These are phyloP conservation scores for Coremacera marginata DNA, from an alignment of 2,888 invertebrate species.

Conservation along the genomic window DNA sequence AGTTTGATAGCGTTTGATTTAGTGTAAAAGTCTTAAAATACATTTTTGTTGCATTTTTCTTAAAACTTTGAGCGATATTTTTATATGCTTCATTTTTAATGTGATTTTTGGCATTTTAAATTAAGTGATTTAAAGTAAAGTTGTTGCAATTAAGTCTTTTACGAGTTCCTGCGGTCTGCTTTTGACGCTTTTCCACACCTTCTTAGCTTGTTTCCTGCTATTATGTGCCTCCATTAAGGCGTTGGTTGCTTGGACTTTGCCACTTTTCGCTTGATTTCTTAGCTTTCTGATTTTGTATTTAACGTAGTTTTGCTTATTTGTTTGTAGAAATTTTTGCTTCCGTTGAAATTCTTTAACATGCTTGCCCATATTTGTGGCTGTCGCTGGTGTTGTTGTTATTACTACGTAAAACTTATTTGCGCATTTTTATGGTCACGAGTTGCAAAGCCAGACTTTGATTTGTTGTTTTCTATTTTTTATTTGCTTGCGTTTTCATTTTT, in stretches of 20 bases:
- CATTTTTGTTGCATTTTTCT: too few relatives aligned
- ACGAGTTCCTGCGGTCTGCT: too few relatives aligned
- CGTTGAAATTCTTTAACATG: conserved; percentile 25
- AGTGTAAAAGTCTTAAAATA: too few relatives aligned
- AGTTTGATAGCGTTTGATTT: too few relatives aligned
- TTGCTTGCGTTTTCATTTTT: neutral
- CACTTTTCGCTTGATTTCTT: neutral
- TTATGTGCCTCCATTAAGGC: neutral
- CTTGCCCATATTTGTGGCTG: neutral
- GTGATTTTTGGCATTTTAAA: too few relatives aligned
- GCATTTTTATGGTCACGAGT: conserved; percentile 1
- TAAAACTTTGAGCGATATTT: too few relatives aligned
- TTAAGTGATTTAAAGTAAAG: too few relatives aligned
- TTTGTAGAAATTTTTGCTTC: conserved; percentile 37
- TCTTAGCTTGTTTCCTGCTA: neutral
- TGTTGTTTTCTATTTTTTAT: neutral
- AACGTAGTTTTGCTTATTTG: neutral
- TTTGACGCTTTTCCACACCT: neutral
- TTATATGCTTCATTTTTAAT: too few relatives aligned
- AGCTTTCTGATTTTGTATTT: neutral
- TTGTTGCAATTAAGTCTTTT: too few relatives aligned
- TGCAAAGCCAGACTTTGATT: neutral
- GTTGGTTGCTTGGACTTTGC: neutral
- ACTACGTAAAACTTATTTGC: neutral
- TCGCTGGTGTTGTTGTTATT: neutral